These are phyloP conservation scores for Phenganax stokvisi DNA, from an alignment of 92 coral and sea anemone genomes.

Conservation along the genomic window DNA sequence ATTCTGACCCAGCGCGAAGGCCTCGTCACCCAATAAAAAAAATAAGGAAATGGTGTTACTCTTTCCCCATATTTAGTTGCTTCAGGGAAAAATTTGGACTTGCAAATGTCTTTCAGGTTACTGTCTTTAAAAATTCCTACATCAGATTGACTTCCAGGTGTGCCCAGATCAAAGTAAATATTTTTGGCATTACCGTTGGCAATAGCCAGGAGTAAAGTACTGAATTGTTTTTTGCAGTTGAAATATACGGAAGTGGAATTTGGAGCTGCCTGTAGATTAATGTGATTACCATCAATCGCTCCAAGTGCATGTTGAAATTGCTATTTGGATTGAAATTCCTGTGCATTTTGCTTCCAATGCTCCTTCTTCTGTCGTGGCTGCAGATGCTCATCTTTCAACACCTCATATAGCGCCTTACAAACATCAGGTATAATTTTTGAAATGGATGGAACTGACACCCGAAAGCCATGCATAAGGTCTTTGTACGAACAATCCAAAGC, in stretches of 20 bases:
- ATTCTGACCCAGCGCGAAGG: constrained; percentile 55
- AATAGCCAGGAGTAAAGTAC: constrained; percentile 53
- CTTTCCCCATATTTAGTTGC: background rate
- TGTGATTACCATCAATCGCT: constrained; percentile 61
- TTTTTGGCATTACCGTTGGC: constrained; percentile 50
- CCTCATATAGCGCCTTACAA: no score
- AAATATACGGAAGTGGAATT: constrained; percentile 53
- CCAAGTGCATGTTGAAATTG: constrained; percentile 62
- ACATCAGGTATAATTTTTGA: no score
- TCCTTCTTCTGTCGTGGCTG: no score
- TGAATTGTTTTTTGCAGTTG: constrained; percentile 57
- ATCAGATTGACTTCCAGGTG: constrained; percentile 52
- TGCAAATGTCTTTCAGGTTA: constrained; percentile 18
- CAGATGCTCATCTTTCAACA: no score
- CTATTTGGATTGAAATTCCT: constrained; percentile 50
- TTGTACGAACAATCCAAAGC: no score
- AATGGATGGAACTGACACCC: no score
- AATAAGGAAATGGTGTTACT: background rate
- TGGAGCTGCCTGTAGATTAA: constrained; percentile 50
- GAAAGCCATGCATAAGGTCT: no score
- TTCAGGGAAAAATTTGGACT: constrained; percentile 41
- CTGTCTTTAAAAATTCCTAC: constrained; percentile 54
- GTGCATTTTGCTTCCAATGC: constrained; percentile 50
- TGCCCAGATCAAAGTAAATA: constrained; percentile 44
- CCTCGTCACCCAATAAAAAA: constrained; percentile 57